phyloP scores from a whole-genome alignment of 2,888 invertebrate species.

The Geophilus truncorum region DNA sequence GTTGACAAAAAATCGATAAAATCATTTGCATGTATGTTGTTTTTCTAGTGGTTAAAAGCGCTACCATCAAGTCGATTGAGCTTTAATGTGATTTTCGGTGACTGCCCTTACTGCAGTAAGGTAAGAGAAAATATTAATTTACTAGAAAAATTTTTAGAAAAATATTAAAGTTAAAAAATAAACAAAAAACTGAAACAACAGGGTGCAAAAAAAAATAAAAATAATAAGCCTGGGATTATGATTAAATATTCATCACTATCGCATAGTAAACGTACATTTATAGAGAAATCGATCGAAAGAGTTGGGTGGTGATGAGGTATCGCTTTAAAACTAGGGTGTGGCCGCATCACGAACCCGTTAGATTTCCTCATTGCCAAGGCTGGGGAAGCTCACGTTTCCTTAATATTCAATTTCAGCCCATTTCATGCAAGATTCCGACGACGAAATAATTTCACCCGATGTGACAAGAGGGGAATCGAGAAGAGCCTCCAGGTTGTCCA shows the following conservation, averaged over 20 bases:
- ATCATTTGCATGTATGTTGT: neutral
- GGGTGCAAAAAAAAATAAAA: neutral
- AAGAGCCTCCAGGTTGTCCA: neutral
- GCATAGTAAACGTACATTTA: too few relatives aligned
- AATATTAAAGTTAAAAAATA: neutral
- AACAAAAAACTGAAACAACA: neutral
- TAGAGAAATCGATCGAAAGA: neutral
- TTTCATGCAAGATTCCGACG: neutral
- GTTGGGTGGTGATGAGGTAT: neutral
- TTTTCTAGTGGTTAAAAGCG: slow-evolving; percentile 35
- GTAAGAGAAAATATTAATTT: slow-evolving; percentile 8
- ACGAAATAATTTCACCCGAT: neutral
- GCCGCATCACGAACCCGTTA: neutral
- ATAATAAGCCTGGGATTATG: neutral
- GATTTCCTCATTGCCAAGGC: neutral
- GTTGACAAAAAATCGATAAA: neutral
- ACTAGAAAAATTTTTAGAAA: neutral
- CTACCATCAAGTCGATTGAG: slow-evolving; percentile 35
- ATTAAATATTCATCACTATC: neutral
- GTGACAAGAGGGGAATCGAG: neutral
- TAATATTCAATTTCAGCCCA: neutral
- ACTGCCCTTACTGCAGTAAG: slow-evolving; percentile 37
- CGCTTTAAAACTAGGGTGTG: neutral
- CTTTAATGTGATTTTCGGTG: slow-evolving; percentile 37
- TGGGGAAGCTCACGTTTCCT: neutral